Conservation (phyloP, 1,140 invertebrate species). For the Pseudobourletiella spinata region DNA sequence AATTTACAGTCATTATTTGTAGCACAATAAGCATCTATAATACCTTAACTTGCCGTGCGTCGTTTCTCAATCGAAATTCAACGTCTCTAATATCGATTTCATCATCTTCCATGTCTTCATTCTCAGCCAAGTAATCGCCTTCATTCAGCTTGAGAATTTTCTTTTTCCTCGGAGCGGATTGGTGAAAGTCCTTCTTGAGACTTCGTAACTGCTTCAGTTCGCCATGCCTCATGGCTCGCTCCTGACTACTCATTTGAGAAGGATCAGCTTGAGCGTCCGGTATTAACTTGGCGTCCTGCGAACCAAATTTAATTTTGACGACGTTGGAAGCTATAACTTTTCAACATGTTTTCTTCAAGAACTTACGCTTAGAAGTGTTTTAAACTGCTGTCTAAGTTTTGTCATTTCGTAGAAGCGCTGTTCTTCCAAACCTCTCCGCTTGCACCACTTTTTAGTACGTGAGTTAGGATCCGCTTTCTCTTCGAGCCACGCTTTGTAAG, state of each 20-base stretch:
- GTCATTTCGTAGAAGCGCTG: conserved; percentile 94
- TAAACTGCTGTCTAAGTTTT: conserved; percentile 83
- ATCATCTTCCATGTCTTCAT: conserved; percentile 43
- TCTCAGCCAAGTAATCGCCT: conserved; percentile 5
- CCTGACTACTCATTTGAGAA: conserved; percentile 56
- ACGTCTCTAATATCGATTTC: conserved; percentile 78
- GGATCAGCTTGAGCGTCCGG: conserved; percentile 46
- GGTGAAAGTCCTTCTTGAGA: conserved; percentile 59
- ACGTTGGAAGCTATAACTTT: conserved; percentile 14
- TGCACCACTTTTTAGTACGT: conserved; percentile 71
- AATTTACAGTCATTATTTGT: no score
- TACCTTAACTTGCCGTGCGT: conserved; percentile 55
- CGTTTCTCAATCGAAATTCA: conserved; percentile 73
- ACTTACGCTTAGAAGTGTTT: conserved; percentile 64
- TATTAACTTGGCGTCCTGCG: conserved; percentile 59
- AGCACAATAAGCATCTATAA: neutral
- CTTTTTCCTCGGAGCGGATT: conserved; percentile 56
- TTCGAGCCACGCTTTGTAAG: conserved; percentile 82
- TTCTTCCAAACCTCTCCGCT: conserved; percentile 79
- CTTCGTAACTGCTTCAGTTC: conserved; percentile 76
- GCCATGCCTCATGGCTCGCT: conserved; percentile 69
- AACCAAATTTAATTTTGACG: no score
- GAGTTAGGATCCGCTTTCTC: conserved; percentile 49
- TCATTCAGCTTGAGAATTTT: conserved; percentile 56
- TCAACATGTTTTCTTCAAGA: no score